Conservation (phyloP, 2,113 vertebrate species). For the Nansenia antarctica region DNA sequence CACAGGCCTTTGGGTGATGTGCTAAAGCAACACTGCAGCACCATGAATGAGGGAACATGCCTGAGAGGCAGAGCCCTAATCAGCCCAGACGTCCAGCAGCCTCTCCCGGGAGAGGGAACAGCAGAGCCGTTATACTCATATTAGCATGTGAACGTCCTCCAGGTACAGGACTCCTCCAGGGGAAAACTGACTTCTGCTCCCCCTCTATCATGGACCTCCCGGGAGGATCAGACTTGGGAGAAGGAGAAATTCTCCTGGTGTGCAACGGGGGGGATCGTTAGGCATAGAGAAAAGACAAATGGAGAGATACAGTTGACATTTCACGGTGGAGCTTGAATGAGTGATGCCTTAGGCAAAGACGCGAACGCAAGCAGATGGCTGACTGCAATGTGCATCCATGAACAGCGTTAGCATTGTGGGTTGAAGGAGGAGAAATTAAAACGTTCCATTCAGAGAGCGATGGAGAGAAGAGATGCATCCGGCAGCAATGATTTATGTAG, state of each 20-base stretch:
- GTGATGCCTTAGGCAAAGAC: neutral
- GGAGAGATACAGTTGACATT: neutral
- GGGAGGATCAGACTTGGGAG: neutral
- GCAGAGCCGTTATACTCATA: neutral
- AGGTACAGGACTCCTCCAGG: constrained; percentile 3
- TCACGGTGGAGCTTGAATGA: neutral
- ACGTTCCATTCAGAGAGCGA: neutral
- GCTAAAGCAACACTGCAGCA: neutral
- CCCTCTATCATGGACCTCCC: neutral
- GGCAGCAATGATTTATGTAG: no score
- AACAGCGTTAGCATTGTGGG: neutral
- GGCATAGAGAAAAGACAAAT: neutral
- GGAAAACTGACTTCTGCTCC: neutral
- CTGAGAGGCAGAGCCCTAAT: neutral
- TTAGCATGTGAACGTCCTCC: neutral
- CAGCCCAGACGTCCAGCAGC: neutral
- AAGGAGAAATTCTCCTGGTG: neutral
- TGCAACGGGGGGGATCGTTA: neutral
- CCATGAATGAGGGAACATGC: neutral
- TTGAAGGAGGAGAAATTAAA: neutral
- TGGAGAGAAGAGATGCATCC: no score
- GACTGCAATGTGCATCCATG: neutral
- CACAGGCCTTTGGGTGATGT: neutral
- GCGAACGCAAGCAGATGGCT: neutral
- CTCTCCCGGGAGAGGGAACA: neutral